These are phyloP conservation scores for Drosophila lacteicornis DNA, from an alignment of 1,140 invertebrate species.

Conservation along the genomic window DNA sequence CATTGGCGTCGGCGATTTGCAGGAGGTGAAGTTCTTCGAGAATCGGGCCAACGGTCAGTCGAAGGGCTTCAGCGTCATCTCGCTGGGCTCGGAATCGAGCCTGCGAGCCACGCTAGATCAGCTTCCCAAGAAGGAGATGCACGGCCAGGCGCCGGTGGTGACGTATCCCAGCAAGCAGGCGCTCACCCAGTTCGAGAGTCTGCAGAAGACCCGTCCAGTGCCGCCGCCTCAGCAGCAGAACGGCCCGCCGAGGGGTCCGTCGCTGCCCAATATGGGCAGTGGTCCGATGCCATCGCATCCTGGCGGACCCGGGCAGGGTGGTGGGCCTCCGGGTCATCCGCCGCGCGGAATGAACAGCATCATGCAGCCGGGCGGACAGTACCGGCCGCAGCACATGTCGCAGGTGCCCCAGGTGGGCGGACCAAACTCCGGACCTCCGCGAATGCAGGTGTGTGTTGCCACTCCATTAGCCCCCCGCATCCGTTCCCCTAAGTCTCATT, in stretches of 20 bases:
- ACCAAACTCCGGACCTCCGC: conserved; percentile 79
- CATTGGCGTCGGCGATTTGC: conserved; percentile 96
- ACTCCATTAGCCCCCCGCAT: conserved; percentile 8
- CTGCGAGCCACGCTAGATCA: conserved; percentile 96
- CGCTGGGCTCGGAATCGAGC: conserved; percentile 96
- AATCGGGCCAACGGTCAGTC: conserved; percentile 99
- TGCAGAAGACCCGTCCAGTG: conserved; percentile 94
- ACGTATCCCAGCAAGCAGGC: conserved; percentile 97
- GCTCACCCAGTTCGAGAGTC: conserved; percentile 93
- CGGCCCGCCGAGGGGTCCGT: conserved; percentile 83
- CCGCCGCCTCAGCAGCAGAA: conserved; percentile 88
- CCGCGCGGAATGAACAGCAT: conserved; percentile 87
- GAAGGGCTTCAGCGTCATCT: conserved; percentile 98
- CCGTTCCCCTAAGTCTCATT: conserved; percentile 18
- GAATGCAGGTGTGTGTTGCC: conserved; percentile 81
- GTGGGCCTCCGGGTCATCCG: conserved; percentile 86
- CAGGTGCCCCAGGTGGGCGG: conserved; percentile 84
- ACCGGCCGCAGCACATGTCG: conserved; percentile 84
- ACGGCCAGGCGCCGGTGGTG: conserved; percentile 97
- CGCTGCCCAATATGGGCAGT: conserved; percentile 84
- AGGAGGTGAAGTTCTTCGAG: conserved; percentile 99
- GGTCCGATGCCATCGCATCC: conserved; percentile 85
- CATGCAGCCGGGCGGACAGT: conserved; percentile 77
- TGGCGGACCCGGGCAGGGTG: conserved; percentile 69
- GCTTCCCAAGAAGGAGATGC: conserved; percentile 96